Percentiles rank a stretch among this genome's conserved stretches.
These are phyloP conservation scores for Maconellicoccus hirsutus DNA, from an alignment of 1,140 invertebrate species.

Conservation along the genomic window DNA sequence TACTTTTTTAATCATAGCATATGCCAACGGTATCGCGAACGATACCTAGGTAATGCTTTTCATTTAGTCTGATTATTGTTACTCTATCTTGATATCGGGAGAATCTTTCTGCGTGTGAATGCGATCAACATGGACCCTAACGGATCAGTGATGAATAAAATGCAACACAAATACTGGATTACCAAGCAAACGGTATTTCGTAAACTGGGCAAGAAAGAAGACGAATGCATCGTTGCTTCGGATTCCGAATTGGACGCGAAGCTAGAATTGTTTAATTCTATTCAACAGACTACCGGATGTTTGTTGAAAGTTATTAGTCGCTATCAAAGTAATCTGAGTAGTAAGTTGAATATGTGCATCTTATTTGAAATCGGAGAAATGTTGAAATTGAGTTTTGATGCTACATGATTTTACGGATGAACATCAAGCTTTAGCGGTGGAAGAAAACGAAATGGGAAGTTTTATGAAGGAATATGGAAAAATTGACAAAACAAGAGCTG, in stretches of 20 bases:
- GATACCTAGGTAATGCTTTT: too few species aligned
- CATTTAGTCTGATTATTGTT: too few species aligned
- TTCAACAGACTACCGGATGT: slow-evolving; percentile 80
- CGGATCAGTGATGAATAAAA: slow-evolving; percentile 52
- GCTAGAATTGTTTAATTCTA: slow-evolving; percentile 89
- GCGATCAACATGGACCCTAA: slow-evolving; percentile 17
- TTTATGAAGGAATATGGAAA: slow-evolving; percentile 94
- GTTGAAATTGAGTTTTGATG: not conserved
- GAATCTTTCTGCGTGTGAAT: too few species aligned
- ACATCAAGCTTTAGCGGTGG: slow-evolving; percentile 65
- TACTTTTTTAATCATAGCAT: too few species aligned
- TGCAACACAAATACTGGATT: slow-evolving; percentile 97
- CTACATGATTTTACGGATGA: not conserved
- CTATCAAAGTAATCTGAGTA: slow-evolving; percentile 86
- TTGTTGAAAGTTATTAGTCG: slow-evolving; percentile 83
- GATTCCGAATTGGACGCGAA: slow-evolving; percentile 96
- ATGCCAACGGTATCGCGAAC: too few species aligned
- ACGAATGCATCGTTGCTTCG: slow-evolving; percentile 89
- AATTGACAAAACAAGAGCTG: slow-evolving; percentile 72
- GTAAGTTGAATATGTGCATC: slow-evolving; percentile 40
- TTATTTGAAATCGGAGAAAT: not conserved
- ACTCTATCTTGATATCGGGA: too few species aligned
- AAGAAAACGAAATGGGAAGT: slow-evolving; percentile 87
- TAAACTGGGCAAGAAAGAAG: slow-evolving; percentile 94
- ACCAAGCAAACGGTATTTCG: slow-evolving; percentile 90